These are phyloP conservation scores for Nicator chloris DNA, from an alignment of 2,113 vertebrate species.

Conservation along the genomic window DNA sequence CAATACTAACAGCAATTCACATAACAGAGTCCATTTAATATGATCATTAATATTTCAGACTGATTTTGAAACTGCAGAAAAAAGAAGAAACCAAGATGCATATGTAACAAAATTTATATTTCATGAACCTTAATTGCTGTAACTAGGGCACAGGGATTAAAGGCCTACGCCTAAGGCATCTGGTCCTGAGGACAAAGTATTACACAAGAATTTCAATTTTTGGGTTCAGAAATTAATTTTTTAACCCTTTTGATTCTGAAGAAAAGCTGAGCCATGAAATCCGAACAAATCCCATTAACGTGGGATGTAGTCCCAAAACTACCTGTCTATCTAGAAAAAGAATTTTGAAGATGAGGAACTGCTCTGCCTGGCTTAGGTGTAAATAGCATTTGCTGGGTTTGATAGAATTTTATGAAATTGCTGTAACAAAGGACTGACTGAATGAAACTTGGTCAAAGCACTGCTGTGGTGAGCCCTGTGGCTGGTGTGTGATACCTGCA, in stretches of 20 bases:
- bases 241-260: neutral
- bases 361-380: neutral
- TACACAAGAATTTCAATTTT: neutral
- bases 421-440: neutral
- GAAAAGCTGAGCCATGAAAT: neutral
- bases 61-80: slow-evolving; percentile 15
- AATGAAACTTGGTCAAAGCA: neutral
- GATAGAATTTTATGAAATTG: neutral
- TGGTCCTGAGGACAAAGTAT: neutral
- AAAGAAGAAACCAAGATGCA: slow-evolving; percentile 1
- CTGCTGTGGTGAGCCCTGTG: neutral
- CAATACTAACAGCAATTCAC: neutral
- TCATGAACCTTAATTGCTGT: slow-evolving; percentile 53
- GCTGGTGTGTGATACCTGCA: neutral
- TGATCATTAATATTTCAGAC: slow-evolving; percentile 36
- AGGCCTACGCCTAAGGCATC: neutral
- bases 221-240: neutral
- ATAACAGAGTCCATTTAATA: neutral
- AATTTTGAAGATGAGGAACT: neutral
- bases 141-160: slow-evolving; percentile 46
- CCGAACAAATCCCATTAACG: neutral
- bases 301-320: neutral
- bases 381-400: neutral
- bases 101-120: slow-evolving; percentile 38
- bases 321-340: neutral